Evolutionary conservation across 2,888 invertebrate species (phyloP), one percentile per base, ranked within the genome.

Genomic region (Rhyacophila evoluta): DNA sequence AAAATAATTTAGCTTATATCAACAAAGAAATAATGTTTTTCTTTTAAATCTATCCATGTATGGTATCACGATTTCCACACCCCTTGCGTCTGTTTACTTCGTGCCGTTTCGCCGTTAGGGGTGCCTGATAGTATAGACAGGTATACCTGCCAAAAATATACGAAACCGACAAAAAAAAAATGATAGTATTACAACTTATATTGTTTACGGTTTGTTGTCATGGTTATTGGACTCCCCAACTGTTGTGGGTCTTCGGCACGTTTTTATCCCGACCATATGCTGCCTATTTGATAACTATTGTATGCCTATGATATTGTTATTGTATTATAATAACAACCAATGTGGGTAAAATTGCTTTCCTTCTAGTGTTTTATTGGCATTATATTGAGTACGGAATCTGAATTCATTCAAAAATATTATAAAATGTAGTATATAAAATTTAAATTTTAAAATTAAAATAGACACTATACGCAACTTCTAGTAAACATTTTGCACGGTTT

Each of bases 201-300:
- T 55, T 55, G 55, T 55, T 55, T 55, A 55, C 55, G 19, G 55
- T 19, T 19, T 19, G 25, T 55, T 55, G 55, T 55, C 55, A 6
- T 55, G 55, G 55, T 55, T 55, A 55, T 25, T 25, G 55, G 55
- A 19, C 55, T 55, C 25, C 55, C 55, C 25, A 55, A 55, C 25
- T 55, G 55, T 0, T 19, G 25, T 55, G 55, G 55, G 55, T 25
- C 55, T 55, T 55, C 8, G 25, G 55, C 55, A 55, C 55, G 55
- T 55, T 55, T 55, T 25, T 55, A 55, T 55, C 55, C 19, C 19
- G 19, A 10, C 55, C 55, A 55, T 55, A 55, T 55, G 55, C 55
- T 55, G 2, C 25, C 55, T 12, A 55, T 55, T 55, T 55, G 55
- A 55, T 55, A 55, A 55, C 55, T 25, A 55, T 10, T 55, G 5